Evolutionary conservation across 2,113 vertebrate species (phyloP), one percentile per base, ranked within the genome.

Genomic region (Scytalopus superciliaris): DNA sequence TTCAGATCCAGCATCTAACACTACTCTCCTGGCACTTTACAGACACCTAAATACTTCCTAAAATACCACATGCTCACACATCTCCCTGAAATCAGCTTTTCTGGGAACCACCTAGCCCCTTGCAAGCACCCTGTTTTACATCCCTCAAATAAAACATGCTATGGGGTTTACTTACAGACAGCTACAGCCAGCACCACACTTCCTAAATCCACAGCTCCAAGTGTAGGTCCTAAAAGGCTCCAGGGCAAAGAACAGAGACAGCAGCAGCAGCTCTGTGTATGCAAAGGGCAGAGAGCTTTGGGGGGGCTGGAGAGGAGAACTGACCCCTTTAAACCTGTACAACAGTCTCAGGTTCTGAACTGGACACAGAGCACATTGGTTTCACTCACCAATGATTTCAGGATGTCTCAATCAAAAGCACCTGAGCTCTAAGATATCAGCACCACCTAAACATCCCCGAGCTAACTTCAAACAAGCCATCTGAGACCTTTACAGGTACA

Each of bases 321-420:
- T 55, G 31, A 87, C 19, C 42, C 42, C 24, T 78, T 91, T 60
- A 76, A 81, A 44, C 19, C 15, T 2, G 0, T 22, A 68, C 7
- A 24, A 8, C 37, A 40, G 73, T 72, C 75, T 57, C 44, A 52
- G 11, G 2, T 49, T 72, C 39, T 5, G 3, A 75, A 25, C 31
- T n/a, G 87, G 25, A 64, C 49, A 39, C 17, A 7, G 37, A 57
- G 19, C n/a, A 11, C 0, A 0, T 47, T 33, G 37, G 4, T 19
- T 67, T 75, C 44, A 30, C 1, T 30, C 47, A 73, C 0, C 1
- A 42, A 13, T 2, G 2, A 2, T 30, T 87, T 90, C 63, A 49
- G 52, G 59, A 42, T 27, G 23, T 42, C 73, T 67, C 77, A 44
- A 14, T 19, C 50, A 57, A 75, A 66, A 45, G 27, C 23, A 78